A percentile compares a stretch with the other conserved stretches of the same genome.
These are phyloP conservation scores for Alectoris magna DNA, from an alignment of 2,797 vertebrate genomes.

Conservation along the genomic window DNA sequence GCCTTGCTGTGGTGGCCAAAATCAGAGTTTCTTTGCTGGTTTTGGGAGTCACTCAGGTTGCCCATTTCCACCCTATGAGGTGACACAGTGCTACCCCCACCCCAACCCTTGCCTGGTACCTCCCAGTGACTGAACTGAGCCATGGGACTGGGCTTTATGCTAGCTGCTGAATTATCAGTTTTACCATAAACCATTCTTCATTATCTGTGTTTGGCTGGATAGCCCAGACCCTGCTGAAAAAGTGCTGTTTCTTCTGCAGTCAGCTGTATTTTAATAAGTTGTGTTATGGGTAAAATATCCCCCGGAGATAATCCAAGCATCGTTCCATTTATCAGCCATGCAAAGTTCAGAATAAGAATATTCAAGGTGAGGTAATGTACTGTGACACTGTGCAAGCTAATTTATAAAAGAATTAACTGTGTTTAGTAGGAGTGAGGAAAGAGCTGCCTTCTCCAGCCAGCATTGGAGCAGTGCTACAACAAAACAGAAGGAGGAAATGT, in stretches of 20 bases:
- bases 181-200: constrained; percentile 54
- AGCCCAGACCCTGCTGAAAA: background rate
- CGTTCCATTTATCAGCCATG: constrained; percentile 23
- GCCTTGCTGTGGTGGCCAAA: background rate
- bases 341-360: constrained; percentile 43
- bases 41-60: background rate
- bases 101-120: background rate
- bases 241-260: constrained; percentile 25
- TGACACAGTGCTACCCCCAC: background rate
- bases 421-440: background rate
- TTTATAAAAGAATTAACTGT: constrained; percentile 66
- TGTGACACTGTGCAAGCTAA: constrained; percentile 43
- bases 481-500: background rate
- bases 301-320: constrained; percentile 46
- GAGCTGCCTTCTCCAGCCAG: background rate
- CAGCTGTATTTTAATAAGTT: constrained; percentile 63
- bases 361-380: constrained; percentile 47
- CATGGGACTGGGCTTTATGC: background rate
- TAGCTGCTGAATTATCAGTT: constrained; percentile 37
- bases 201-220: constrained; percentile 35
- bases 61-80: background rate
- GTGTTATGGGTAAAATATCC: constrained; percentile 27
- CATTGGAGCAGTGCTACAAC: background rate
- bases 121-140: background rate
- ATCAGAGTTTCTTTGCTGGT: background rate